Evolutionary conservation across 2,888 invertebrate species (phyloP), one percentile per base, ranked within the genome.

Genomic region (Uloborus plumipes): DNA sequence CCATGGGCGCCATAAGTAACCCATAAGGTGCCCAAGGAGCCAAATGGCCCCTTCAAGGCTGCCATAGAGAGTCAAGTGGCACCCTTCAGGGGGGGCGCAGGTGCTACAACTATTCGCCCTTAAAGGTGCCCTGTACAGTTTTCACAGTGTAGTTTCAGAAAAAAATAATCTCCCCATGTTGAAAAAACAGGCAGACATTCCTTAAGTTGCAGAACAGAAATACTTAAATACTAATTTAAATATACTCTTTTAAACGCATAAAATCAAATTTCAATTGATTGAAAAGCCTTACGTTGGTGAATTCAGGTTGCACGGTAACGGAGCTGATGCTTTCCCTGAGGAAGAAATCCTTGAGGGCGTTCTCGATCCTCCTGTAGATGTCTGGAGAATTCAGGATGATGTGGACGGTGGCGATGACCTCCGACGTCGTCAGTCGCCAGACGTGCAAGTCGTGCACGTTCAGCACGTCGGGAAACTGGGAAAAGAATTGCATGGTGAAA

Each of bases 361-460:
- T 31, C 2, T 84, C 84, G 16, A 86, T 80, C 18, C 65, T 55
- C 2, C 64, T 39, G 72, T 84, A 86, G 22, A 92, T 92, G 88
- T 90, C 90, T 31, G 93, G 92, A 88, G 92, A 92, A 85, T 92
- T 90, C 87, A 94, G 93, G 86, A 93, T 93, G 13, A 96, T 93
- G 87, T 96, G 96, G 3, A 94, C 94, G 0, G 96, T 96, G 26
- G 95, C 94, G 67, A 96, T 94, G 53, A 94, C 92, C 89, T 93
- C 93, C 86, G 93, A 92, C 0, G 94, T 92, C 6, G 94, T 94
- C 84, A 96, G 90, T 86, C 95, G 94, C 96, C 96, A 96, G 26
- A 96, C 93, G 88, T 96, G 96, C 59, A 96, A 91, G 89, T 96
- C 96, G 88, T 96, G 96, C 22, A 96, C 93, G 87, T 93, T 93